Evolutionary conservation across 2,113 vertebrate genomes (phyloP).

Genomic region (Colius striatus): DNA sequence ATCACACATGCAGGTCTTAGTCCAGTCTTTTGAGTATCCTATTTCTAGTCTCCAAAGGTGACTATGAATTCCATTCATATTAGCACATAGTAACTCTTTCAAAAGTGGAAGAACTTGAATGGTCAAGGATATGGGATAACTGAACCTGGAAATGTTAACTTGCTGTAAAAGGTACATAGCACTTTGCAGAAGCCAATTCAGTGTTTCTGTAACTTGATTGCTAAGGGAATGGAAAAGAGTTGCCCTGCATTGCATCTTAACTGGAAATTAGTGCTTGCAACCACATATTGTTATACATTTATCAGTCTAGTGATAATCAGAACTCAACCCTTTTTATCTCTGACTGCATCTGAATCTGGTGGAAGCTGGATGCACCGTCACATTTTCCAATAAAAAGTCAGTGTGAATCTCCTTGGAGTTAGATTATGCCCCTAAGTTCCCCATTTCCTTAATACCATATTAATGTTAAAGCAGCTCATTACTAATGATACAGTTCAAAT

Average conservation of each 20-base stretch:
- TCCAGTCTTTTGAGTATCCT: not conserved
- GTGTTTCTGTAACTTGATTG: not conserved
- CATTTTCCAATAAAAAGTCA: not conserved
- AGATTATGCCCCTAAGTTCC: not conserved
- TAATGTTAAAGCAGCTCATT: not conserved
- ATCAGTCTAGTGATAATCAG: not conserved
- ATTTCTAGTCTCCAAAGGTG: not conserved
- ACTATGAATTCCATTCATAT: not conserved
- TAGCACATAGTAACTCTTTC: not conserved
- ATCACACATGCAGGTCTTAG: not conserved
- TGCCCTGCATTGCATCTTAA: not conserved
- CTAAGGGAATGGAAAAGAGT: not conserved
- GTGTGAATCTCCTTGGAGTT: not conserved
- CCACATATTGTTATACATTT: not conserved
- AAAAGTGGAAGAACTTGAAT: not conserved
- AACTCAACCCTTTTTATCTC: not conserved
- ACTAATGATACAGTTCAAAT: not conserved
- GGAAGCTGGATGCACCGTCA: not conserved
- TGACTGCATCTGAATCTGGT: not conserved
- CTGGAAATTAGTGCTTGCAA: not conserved
- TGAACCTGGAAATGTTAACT: not conserved
- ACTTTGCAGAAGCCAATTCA: not conserved
- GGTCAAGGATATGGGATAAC: not conserved
- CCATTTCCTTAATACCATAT: not conserved
- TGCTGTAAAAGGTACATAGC: not conserved